phyloP scores from a whole-genome alignment of 1,140 invertebrate genomes.

The Drosophila parabipectinata region DNA sequence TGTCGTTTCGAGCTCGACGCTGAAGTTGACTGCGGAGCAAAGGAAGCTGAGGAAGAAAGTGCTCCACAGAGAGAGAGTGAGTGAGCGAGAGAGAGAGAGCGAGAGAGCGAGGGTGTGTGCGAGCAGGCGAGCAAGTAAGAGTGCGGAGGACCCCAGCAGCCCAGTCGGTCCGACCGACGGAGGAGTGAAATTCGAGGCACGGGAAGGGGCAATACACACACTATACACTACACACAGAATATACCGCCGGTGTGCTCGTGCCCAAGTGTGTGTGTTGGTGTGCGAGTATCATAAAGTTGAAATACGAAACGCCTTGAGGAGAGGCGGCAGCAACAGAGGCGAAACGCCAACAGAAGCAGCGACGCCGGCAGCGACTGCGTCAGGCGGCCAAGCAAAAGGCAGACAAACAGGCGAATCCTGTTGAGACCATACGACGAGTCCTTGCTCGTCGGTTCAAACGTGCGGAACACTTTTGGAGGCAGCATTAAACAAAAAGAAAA shows the following conservation, averaged over 20 bases:
- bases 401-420: constrained; percentile 84
- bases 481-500: constrained; percentile 2
- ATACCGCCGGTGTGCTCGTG: constrained; percentile 14
- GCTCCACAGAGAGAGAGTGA: constrained; percentile 9
- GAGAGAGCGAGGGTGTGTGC: constrained; percentile 7
- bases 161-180: constrained; percentile 35
- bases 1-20: constrained; percentile 67
- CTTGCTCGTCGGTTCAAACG: constrained; percentile 84
- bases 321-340: constrained; percentile 41
- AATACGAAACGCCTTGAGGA: constrained; percentile 81
- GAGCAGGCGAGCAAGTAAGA: constrained; percentile 6
- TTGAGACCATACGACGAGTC: constrained; percentile 84
- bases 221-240: too few species aligned
- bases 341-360: constrained; percentile 28
- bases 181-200: constrained; percentile 76
- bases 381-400: constrained; percentile 76
- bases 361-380: constrained; percentile 51
- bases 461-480: constrained; percentile 75
- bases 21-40: constrained; percentile 51
- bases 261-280: constrained; percentile 3
- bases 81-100: constrained; percentile 23
- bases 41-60: constrained; percentile 29
- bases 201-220: constrained; percentile 9
- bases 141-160: constrained; percentile 57
- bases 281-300: constrained; percentile 63